A percentile compares a stretch with the other conserved stretches of the same genome.
These are phyloP conservation scores for Tenthredo amoena DNA, from an alignment of 2,888 invertebrate genomes.

Conservation along the genomic window DNA sequence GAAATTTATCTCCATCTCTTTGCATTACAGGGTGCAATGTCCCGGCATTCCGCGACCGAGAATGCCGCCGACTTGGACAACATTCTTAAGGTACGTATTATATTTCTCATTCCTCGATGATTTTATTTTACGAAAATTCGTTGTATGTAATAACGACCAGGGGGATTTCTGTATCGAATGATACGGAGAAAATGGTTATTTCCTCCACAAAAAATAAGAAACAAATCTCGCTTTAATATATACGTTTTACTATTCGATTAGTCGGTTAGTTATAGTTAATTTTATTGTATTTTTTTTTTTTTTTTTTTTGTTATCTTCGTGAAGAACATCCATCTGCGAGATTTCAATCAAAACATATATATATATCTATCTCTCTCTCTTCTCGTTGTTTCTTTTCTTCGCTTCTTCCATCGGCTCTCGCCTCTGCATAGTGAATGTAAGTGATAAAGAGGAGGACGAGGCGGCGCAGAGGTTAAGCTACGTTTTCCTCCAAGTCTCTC, in stretches of 20 bases:
- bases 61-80: slow-evolving; percentile 83
- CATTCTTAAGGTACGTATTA: slow-evolving; percentile 83
- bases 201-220: background rate
- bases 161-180: too few species aligned
- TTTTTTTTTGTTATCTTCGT: background rate
- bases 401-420: background rate
- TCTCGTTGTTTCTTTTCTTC: too few species aligned
- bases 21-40: slow-evolving; percentile 73
- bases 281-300: background rate
- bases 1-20: background rate
- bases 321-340: background rate
- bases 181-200: background rate
- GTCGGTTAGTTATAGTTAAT: background rate
- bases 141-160: too few species aligned
- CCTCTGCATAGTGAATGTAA: slow-evolving; percentile 3
- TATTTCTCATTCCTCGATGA: background rate
- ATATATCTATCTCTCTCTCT: background rate
- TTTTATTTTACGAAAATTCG: background rate
- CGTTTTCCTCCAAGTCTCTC: slow-evolving; percentile 39
- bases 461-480: slow-evolving; percentile 31
- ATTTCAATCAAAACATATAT: background rate
- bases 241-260: background rate
- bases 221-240: background rate
- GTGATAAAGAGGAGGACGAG: slow-evolving; percentile 26
- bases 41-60: slow-evolving; percentile 79